A percentile compares a stretch with the other conserved stretches of the same genome.
Evolutionary conservation across 1,140 invertebrate species (phyloP).

Genomic region (Papilio dardanus): DNA sequence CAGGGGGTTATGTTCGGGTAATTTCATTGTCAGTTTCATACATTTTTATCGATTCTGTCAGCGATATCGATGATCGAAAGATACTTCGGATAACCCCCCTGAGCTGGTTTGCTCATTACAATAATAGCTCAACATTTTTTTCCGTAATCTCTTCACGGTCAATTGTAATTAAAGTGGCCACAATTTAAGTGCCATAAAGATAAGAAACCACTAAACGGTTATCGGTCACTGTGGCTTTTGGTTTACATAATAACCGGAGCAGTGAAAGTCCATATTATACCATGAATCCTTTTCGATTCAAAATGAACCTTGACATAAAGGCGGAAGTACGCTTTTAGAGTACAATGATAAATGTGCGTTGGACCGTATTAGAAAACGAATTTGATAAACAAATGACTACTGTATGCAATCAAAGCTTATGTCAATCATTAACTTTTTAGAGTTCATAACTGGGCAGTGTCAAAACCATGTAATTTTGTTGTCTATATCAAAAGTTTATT

Average conservation of each 20-base stretch:
- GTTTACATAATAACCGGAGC: neutral
- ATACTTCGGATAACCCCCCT: too few species aligned
- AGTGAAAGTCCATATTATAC: conserved; percentile 20
- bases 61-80: too few species aligned
- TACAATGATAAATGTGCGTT: conserved; percentile 6
- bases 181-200: conserved; percentile 30
- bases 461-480: too few species aligned
- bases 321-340: neutral
- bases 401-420: neutral
- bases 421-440: neutral
- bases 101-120: too few species aligned
- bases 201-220: conserved; percentile 29
- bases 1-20: too few species aligned
- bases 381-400: neutral
- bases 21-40: too few species aligned
- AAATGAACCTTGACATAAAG: conserved; percentile 10
- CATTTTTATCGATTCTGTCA: too few species aligned
- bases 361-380: conserved; percentile 1
- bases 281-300: neutral
- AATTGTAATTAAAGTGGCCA: conserved; percentile 12
- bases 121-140: too few species aligned
- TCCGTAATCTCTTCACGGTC: too few species aligned
- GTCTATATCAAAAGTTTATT: too few species aligned
- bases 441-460: too few species aligned
- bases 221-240: conserved; percentile 11